Percentiles rank a stretch among this genome's conserved stretches.
Conservation (phyloP, 2,888 invertebrate species). For the Drosophila anceps region DNA sequence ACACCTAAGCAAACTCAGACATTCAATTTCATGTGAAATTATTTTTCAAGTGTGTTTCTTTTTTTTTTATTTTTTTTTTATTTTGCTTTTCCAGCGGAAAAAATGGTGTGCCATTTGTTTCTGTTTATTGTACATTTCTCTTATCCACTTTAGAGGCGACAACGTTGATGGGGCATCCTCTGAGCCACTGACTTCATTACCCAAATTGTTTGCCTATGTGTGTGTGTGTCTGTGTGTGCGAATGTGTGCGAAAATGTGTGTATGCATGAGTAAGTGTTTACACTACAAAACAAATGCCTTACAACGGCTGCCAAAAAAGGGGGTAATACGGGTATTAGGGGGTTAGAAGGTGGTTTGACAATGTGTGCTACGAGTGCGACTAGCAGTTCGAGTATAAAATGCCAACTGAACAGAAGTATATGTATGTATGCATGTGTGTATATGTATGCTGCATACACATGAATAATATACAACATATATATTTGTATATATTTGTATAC, state of each 20-base stretch:
- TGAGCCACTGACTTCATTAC: constrained; percentile 69
- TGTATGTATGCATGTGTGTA: constrained; percentile 6
- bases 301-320: constrained; percentile 43
- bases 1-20: constrained; percentile 72
- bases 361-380: constrained; percentile 34
- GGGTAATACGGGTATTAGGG: not conserved
- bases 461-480: not conserved
- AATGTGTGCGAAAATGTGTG: constrained; percentile 34
- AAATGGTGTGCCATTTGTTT: constrained; percentile 66
- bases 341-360: constrained; percentile 13
- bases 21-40: constrained; percentile 74
- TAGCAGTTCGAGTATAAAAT: constrained; percentile 31
- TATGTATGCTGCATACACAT: not conserved
- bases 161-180: constrained; percentile 46
- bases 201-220: constrained; percentile 57
- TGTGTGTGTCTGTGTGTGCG: constrained; percentile 39
- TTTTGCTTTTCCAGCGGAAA: constrained; percentile 32
- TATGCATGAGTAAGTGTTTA: constrained; percentile 57
- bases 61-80: constrained; percentile 18
- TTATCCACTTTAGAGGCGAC: constrained; percentile 62
- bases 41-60: constrained; percentile 56
- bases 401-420: constrained; percentile 34
- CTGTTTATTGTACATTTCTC: constrained; percentile 69
- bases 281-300: constrained; percentile 63
- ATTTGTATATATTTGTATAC: constrained; percentile 5